A percentile compares a stretch with the other conserved stretches of the same genome.
Conservation (phyloP, 2,113 vertebrate genomes). For the Mormyrus iriodes region DNA sequence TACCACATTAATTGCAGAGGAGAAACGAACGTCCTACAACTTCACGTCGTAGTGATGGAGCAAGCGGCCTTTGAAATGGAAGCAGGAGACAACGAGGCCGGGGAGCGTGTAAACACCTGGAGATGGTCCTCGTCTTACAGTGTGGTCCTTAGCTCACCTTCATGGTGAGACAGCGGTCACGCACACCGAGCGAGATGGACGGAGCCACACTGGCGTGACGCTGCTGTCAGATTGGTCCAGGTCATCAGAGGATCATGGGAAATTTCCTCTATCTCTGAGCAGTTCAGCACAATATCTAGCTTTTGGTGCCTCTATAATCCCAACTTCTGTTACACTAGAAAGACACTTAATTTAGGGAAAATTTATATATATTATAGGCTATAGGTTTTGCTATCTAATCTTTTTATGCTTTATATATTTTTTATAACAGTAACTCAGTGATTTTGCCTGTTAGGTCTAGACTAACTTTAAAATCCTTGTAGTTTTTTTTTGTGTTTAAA, state of each 20-base stretch:
- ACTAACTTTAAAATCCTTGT: slow-evolving; percentile 22
- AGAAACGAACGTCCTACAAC: not conserved
- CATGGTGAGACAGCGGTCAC: not conserved
- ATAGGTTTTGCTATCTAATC: slow-evolving; percentile 27
- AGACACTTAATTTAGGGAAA: slow-evolving; percentile 11
- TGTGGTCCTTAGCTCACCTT: not conserved
- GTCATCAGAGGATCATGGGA: not conserved
- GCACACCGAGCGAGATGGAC: not conserved
- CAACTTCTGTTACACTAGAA: slow-evolving; percentile 25
- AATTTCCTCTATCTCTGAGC: not conserved
- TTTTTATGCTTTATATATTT: slow-evolving; percentile 38
- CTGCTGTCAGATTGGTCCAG: not conserved
- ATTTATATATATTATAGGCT: slow-evolving; percentile 27
- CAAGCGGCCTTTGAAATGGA: not conserved
- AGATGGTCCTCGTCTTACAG: not conserved
- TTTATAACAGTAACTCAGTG: slow-evolving; percentile 23
- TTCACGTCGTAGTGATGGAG: not conserved
- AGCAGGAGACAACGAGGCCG: not conserved
- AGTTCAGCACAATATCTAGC: slow-evolving; percentile 13
- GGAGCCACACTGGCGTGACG: not conserved
- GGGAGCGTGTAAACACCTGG: not conserved
- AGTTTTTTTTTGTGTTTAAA: slow-evolving; percentile 23
- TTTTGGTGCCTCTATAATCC: slow-evolving; percentile 33
- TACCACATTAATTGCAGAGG: not conserved
- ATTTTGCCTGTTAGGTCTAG: slow-evolving; percentile 22